Conservation (phyloP, 2,888 invertebrate species). For the Synanthedon formicaeformis region DNA sequence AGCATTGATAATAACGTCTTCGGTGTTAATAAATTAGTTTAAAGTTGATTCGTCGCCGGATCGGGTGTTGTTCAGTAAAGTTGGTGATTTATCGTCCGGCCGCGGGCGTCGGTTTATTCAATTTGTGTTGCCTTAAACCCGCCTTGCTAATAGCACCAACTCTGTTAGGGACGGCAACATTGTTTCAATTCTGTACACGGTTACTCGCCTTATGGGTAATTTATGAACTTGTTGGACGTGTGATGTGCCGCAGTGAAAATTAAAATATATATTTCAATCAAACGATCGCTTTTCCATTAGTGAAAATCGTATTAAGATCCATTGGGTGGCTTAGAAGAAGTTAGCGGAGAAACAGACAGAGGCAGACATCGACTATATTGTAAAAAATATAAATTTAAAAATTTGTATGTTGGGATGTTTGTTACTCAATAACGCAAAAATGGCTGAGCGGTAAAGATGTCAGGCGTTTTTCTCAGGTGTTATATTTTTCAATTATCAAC, state of each 20-base stretch:
- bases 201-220: not conserved
- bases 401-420: no score
- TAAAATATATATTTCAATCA: no score
- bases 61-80: conserved; percentile 2
- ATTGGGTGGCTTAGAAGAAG: no score
- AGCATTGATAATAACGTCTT: conserved; percentile 41
- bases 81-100: conserved; percentile 22
- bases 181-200: not conserved
- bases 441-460: no score
- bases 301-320: no score
- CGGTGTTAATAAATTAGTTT: conserved; percentile 45
- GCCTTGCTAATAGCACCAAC: conserved; percentile 6
- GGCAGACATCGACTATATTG: no score
- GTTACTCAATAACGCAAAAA: no score
- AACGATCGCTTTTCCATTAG: no score
- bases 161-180: not conserved
- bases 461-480: no score
- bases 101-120: conserved; percentile 18
- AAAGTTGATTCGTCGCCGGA: conserved; percentile 24
- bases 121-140: conserved; percentile 19
- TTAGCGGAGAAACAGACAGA: no score
- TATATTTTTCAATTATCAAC: no score
- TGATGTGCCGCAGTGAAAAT: not conserved
- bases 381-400: no score
- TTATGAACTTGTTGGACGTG: not conserved